Conservation (phyloP, 2,113 vertebrate species). For the Python bivittatus region DNA sequence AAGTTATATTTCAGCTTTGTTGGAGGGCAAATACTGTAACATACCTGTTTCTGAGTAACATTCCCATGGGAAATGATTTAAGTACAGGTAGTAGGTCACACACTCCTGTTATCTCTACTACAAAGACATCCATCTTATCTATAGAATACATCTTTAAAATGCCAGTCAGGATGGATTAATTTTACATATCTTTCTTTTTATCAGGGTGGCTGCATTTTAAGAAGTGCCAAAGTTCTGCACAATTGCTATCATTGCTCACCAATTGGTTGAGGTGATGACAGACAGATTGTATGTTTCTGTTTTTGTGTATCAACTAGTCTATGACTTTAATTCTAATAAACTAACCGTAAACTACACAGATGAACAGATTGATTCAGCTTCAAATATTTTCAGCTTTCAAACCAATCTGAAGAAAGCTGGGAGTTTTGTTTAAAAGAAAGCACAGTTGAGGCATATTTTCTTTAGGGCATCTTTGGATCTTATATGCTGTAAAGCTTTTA, state of each 20-base stretch:
- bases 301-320: not conserved
- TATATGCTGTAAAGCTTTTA: not conserved
- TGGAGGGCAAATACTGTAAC: not conserved
- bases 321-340: not conserved
- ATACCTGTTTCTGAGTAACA: not conserved
- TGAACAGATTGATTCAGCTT: not conserved
- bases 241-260: not conserved
- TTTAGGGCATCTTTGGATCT: not conserved
- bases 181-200: not conserved
- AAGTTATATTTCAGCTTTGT: not conserved
- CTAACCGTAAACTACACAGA: not conserved
- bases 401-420: not conserved
- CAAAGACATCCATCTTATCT: not conserved
- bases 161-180: not conserved
- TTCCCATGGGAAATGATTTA: not conserved
- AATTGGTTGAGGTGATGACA: not conserved
- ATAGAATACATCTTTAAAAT: not conserved
- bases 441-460: not conserved
- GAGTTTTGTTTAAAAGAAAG: slow-evolving; percentile 17
- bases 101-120: not conserved
- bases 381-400: not conserved
- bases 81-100: not conserved
- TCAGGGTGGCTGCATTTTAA: not conserved
- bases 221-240: not conserved
- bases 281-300: not conserved